Evolutionary conservation across 2,888 invertebrate genomes (phyloP).

Genomic region (Plagodis dolabraria): DNA sequence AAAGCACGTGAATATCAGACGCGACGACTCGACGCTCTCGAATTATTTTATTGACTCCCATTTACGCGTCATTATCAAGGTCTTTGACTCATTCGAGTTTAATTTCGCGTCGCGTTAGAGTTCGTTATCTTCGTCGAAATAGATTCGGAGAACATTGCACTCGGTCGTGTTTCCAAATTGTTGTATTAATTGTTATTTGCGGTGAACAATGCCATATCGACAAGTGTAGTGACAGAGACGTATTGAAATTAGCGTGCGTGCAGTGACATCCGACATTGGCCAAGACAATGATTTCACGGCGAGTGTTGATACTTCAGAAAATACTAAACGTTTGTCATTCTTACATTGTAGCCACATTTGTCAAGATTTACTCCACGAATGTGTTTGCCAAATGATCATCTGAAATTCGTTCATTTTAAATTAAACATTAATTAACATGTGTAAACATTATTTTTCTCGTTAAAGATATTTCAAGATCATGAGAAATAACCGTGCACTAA

Average conservation of each 20-base stretch:
- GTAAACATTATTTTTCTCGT: constrained; percentile 13
- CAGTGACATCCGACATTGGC: constrained; percentile 14
- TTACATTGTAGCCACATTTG: constrained; percentile 19
- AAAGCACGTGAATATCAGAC: constrained; percentile 33
- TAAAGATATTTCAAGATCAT: constrained; percentile 15
- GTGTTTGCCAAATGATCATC: constrained; percentile 10
- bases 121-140: constrained; percentile 65
- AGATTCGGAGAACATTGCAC: constrained; percentile 53
- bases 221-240: constrained; percentile 14
- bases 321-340: constrained; percentile 18
- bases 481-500: constrained; percentile 7
- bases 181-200: constrained; percentile 12
- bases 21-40: constrained; percentile 48
- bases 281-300: constrained; percentile 16
- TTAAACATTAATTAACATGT: constrained; percentile 14
- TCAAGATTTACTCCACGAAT: constrained; percentile 23
- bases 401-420: constrained; percentile 12
- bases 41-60: constrained; percentile 65
- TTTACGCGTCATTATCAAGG: constrained; percentile 75
- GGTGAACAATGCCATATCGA: constrained; percentile 23
- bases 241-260: constrained; percentile 11
- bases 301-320: constrained; percentile 9
- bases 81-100: constrained; percentile 72
- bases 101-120: constrained; percentile 63
- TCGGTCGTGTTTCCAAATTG: constrained; percentile 34